Conservation (phyloP, 2,113 vertebrate genomes). For the Melanotaenia duboulayi region DNA sequence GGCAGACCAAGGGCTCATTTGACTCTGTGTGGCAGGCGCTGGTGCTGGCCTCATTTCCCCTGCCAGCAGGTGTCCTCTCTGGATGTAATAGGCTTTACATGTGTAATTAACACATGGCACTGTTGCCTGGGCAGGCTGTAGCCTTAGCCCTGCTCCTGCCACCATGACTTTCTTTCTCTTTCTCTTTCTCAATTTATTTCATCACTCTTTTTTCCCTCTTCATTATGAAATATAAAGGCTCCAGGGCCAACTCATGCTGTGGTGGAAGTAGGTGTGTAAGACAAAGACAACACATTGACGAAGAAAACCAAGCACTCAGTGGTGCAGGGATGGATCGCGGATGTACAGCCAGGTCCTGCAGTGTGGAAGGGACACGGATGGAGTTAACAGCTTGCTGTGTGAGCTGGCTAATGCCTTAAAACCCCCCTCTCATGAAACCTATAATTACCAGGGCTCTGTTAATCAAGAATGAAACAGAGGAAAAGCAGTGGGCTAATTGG, state of each 20-base stretch:
- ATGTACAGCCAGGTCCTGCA: conserved; percentile 24
- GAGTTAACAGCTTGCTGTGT: conserved; percentile 78
- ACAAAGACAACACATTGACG: conserved; percentile 75
- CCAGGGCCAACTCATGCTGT: conserved; percentile 49
- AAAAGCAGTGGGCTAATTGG: conserved; percentile 84
- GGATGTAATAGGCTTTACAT: conserved; percentile 92
- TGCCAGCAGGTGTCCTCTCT: conserved; percentile 94
- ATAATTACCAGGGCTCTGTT: conserved; percentile 85
- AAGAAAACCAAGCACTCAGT: conserved; percentile 34
- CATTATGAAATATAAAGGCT: conserved; percentile 54
- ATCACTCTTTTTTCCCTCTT: conserved; percentile 44
- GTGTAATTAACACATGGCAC: conserved; percentile 96
- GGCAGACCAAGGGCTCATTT: conserved; percentile 80
- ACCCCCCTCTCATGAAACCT: conserved; percentile 71
- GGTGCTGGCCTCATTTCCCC: conserved; percentile 90
- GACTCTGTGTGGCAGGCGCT: conserved; percentile 82
- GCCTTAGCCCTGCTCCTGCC: conserved; percentile 57
- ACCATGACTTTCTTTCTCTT: conserved; percentile 52
- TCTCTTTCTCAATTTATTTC: conserved; percentile 53
- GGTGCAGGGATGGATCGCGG: conserved; percentile 19
- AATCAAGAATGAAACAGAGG: conserved; percentile 85
- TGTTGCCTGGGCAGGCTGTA: conserved; percentile 64
- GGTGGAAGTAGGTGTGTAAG: conserved; percentile 76
- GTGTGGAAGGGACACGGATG: conserved; percentile 50
- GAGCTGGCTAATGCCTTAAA: conserved; percentile 68